Evolutionary conservation across 2,113 vertebrate genomes (phyloP).

Genomic region (Pterocles gutturalis): DNA sequence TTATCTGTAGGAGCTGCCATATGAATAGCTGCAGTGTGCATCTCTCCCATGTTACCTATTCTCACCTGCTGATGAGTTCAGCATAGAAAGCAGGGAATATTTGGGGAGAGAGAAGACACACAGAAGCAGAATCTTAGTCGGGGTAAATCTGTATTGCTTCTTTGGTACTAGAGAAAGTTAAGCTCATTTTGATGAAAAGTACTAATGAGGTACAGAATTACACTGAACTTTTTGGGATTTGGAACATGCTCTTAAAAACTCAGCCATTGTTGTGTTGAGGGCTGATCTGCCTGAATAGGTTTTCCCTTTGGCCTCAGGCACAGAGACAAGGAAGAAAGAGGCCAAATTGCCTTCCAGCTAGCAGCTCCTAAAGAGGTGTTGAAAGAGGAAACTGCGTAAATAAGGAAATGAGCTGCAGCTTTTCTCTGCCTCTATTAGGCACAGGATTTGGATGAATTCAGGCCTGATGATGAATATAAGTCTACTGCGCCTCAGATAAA

Average conservation of each 20-base stretch:
- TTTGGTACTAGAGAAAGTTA: not conserved
- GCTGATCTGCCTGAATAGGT: not conserved
- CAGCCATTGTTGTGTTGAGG: not conserved
- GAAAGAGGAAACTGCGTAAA: not conserved
- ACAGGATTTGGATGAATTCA: not conserved
- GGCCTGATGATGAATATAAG: not conserved
- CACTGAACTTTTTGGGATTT: not conserved
- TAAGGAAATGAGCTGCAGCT: slow-evolving; percentile 30
- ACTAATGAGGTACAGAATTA: not conserved
- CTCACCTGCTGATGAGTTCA: not conserved
- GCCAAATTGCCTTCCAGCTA: not conserved
- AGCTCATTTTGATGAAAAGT: not conserved
- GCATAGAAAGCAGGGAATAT: not conserved
- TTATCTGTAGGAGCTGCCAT: not conserved
- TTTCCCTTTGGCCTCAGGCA: not conserved
- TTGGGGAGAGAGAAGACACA: not conserved
- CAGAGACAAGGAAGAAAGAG: not conserved
- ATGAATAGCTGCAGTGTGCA: not conserved
- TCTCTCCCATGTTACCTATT: not conserved
- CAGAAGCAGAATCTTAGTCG: not conserved
- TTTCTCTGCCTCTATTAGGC: not conserved
- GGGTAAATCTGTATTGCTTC: not conserved
- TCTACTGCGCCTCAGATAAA: not conserved
- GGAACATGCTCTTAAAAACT: not conserved
- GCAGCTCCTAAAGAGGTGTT: not conserved